These are phyloP conservation scores for Erinaceus europaeus DNA, from an alignment of 2,113 vertebrate species.

Conservation along the genomic window DNA sequence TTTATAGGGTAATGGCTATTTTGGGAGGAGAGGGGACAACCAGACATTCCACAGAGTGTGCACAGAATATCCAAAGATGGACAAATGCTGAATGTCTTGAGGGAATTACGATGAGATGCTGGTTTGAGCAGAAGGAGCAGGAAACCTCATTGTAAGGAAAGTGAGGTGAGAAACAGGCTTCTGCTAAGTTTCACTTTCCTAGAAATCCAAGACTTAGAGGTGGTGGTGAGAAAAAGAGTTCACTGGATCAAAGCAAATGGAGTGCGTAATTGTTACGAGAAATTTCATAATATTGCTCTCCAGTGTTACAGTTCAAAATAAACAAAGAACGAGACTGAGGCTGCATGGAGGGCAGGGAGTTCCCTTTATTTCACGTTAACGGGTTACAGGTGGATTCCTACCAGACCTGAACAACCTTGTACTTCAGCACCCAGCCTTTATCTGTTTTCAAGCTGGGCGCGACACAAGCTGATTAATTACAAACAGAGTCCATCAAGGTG, in stretches of 20 bases:
- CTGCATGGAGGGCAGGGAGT: too few relatives aligned
- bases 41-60: rapidly evolving
- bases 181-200: background rate
- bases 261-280: rapidly evolving
- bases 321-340: too few relatives aligned
- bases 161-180: too few relatives aligned
- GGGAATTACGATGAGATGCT: rapidly evolving
- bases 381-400: too few relatives aligned
- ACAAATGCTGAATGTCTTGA: rapidly evolving
- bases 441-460: too few relatives aligned
- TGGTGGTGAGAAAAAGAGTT: background rate
- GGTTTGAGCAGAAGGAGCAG: background rate
- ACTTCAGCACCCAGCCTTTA: too few relatives aligned
- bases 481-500: too few relatives aligned
- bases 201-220: background rate
- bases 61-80: background rate
- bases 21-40: background rate
- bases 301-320: too few relatives aligned
- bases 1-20: background rate
- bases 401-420: too few relatives aligned
- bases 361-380: too few relatives aligned
- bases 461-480: too few relatives aligned
- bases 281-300: too few relatives aligned
- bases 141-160: background rate
- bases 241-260: background rate